These are phyloP conservation scores for Rhinogobio ventralis DNA, from an alignment of 2,797 vertebrate species.

Conservation along the genomic window DNA sequence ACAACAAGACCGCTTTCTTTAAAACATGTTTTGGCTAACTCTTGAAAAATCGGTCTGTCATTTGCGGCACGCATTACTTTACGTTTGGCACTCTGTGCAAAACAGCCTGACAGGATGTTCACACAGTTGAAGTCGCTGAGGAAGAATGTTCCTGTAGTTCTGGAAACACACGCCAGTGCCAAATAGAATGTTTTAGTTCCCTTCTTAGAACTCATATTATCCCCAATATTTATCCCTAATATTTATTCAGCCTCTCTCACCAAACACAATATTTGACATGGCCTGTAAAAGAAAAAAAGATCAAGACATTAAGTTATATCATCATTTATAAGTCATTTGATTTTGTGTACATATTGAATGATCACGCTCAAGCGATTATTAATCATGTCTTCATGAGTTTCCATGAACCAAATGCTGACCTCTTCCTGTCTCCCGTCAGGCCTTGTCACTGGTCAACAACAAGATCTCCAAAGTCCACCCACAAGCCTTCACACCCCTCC, in stretches of 20 bases:
- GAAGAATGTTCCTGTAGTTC: slow-evolving; percentile 72
- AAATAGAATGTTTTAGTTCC: slow-evolving; percentile 71
- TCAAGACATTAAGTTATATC: slow-evolving; percentile 62
- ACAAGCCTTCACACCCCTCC: slow-evolving; percentile 82
- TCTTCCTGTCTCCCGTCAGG: slow-evolving; percentile 71
- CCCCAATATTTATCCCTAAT: slow-evolving; percentile 61
- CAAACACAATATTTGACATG: slow-evolving; percentile 77
- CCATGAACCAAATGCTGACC: neutral
- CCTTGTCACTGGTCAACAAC: slow-evolving; percentile 91
- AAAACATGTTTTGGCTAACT: slow-evolving; percentile 22
- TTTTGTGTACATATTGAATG: slow-evolving; percentile 31
- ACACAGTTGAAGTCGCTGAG: slow-evolving; percentile 42
- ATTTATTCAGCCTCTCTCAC: slow-evolving; percentile 62
- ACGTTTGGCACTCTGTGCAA: slow-evolving; percentile 34
- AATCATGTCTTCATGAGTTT: slow-evolving; percentile 43
- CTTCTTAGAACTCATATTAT: slow-evolving; percentile 58
- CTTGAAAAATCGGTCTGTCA: slow-evolving; percentile 1
- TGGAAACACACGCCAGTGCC: slow-evolving; percentile 58
- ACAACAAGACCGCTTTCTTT: neutral
- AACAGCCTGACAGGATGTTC: slow-evolving; percentile 52
- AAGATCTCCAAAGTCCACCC: slow-evolving; percentile 88
- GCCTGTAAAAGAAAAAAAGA: slow-evolving; percentile 60
- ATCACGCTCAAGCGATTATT: slow-evolving; percentile 38
- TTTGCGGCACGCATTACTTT: neutral
- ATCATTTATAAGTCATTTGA: slow-evolving; percentile 19